These are phyloP conservation scores for Tetanocera ferruginea DNA, from an alignment of 2,888 invertebrate genomes.

Conservation along the genomic window DNA sequence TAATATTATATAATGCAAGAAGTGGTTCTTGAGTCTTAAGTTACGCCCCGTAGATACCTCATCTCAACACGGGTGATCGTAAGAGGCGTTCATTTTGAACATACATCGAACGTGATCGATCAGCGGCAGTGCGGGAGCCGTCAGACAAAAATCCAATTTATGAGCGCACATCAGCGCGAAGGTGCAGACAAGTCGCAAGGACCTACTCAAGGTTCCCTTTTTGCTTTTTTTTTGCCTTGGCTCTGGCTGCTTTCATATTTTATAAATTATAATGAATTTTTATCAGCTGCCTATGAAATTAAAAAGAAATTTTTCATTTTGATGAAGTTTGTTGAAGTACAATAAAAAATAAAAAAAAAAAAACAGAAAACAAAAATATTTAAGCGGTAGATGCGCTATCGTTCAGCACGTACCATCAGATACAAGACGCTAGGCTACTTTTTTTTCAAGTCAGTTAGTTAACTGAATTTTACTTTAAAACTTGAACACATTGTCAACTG, in stretches of 20 bases:
- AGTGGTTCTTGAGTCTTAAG: neutral
- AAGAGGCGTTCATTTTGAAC: constrained; percentile 50
- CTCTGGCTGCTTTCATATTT: constrained; percentile 49
- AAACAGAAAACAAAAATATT: neutral
- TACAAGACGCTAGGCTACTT: constrained; percentile 39
- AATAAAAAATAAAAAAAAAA: neutral
- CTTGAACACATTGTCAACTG: neutral
- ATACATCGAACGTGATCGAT: constrained; percentile 54
- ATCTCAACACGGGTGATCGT: constrained; percentile 20
- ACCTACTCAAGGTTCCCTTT: neutral
- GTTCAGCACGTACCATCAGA: constrained; percentile 51
- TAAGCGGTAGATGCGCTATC: constrained; percentile 41
- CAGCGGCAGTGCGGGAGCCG: constrained; percentile 55
- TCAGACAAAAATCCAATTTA: constrained; percentile 49
- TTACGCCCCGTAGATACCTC: neutral
- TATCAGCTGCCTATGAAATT: constrained; percentile 66
- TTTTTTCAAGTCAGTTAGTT: neutral
- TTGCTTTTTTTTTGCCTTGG: neutral
- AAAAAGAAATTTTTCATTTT: constrained; percentile 67
- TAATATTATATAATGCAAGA: constrained; percentile 16
- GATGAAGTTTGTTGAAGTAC: neutral
- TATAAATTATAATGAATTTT: constrained; percentile 69
- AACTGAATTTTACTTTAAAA: neutral
- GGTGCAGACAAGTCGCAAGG: constrained; percentile 56
- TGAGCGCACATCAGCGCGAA: constrained; percentile 43